phyloP scores from a whole-genome alignment of 2,888 invertebrate species.

The Hanleya hanleyi region DNA sequence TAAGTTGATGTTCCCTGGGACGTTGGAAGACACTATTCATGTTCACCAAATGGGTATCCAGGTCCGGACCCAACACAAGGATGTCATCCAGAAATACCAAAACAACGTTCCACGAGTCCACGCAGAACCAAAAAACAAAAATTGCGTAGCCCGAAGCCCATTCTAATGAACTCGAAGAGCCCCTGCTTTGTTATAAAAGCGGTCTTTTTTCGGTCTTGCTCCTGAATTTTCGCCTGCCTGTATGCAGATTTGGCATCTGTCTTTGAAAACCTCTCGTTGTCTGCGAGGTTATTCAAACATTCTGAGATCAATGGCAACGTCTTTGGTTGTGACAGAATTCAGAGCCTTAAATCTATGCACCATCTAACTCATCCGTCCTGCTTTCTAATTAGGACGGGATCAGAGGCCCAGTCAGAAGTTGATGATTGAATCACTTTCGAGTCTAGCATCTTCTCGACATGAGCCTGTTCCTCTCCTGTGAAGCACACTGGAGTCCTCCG shows the following conservation, averaged over 20 bases:
- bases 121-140: conserved; percentile 30
- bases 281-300: conserved; percentile 31
- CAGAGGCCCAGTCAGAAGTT: conserved; percentile 28
- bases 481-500: conserved; percentile 30
- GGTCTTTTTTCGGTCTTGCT: conserved; percentile 34
- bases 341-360: conserved; percentile 30
- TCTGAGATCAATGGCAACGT: conserved; percentile 30
- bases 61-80: too few species aligned
- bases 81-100: conserved; percentile 42
- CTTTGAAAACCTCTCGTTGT: conserved; percentile 27
- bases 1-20: conserved; percentile 29
- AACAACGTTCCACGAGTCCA: conserved; percentile 36
- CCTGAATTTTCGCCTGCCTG: too few species aligned
- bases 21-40: conserved; percentile 18
- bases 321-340: conserved; percentile 27
- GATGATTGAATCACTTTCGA: conserved; percentile 26
- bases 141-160: conserved; percentile 40
- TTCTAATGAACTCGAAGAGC: conserved; percentile 33
- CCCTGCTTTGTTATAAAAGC: too few species aligned
- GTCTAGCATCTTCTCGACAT: conserved; percentile 30
- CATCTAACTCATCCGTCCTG: conserved; percentile 30
- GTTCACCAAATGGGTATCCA: conserved; percentile 32
- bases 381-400: conserved; percentile 32
- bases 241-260: conserved; percentile 31
- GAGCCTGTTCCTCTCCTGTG: too few species aligned